Base-by-base conservation (phyloP, 2,113 vertebrate species). In the Pygoscelis antarcticus region DNA sequence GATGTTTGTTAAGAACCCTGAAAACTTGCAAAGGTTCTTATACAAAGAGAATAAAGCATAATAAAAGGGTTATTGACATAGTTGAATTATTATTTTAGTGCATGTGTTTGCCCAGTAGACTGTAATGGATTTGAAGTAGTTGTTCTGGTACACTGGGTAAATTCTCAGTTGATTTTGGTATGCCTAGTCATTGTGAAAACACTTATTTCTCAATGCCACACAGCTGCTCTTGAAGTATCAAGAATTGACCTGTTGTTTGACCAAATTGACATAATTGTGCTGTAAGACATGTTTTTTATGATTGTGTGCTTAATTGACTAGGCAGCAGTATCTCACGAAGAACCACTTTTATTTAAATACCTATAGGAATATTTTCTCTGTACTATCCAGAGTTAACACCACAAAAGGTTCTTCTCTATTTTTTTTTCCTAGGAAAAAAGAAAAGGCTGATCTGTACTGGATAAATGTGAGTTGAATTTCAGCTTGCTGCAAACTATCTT, bases 81-180 rank as follows among this genome's bases (percentile, higher is more conserved):
- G 93, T 21, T 76, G 84, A 96, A 46, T 85, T 93, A 86, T 90
- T 93, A 47, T 92, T 94, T 93, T 85, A 72, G 88, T 42, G 85
- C 46, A 38, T 94, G 23, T 97, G 78, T 97, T 98, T 98, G 93
- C 90, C 81, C 81, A 96, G 72, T 58, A 87, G 77, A 61, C 86
- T 93, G 81, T 96, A 98, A 96, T 97, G 94, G 95, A 85, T 93
- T 92, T 97, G 95, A 90, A 98, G 97, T 96, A 74, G 95, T 86
- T 90, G 91, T 96, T 94, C 94, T 97, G 94, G 88, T 95, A 93
- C 83, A 44, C 13, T 96, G 96, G 87, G 57, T 94, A 96, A 97
- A 95, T 95, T 94, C 86, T 96, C 7, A 15, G 77, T 93, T 4
- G 13, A 51, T 95, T 90, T 95, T 96, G 86, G 79, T 91, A 76